Base-by-base conservation (phyloP, 2,888 invertebrate species). In the Agrenia bidenticulata region DNA sequence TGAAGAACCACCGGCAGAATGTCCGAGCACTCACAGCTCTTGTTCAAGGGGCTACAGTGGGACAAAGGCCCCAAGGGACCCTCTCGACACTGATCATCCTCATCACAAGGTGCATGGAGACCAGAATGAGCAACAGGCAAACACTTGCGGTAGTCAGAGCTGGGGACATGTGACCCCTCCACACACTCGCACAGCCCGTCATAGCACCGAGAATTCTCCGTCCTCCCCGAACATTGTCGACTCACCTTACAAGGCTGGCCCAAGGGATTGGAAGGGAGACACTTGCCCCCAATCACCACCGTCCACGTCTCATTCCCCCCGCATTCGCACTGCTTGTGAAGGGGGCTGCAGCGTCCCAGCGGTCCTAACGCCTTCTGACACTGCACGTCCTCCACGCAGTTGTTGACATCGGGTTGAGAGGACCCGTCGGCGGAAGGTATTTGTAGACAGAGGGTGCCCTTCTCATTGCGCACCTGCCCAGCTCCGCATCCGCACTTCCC, bases 221-320 rank as follows among this genome's bases (percentile, higher is more conserved):
- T 73, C 5, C 64, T 26, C n/a, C 63, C 55, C 1, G 65, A 66
- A 50, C 75, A 75, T 45, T 75, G 71, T 23, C 61, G 60, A 23
- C 73, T 69, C 39, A 70, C 73, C 55, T 71, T 73, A 55, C 75
- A 69, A n/a, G 64, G 39, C 37, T 75, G 67, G 0, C 73, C 72
- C 17, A 73, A 50, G 50, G 60, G 61, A 42, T 73, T 73, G 1
- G 64, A 64, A n/a, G 68, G 60, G 49, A 67, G 66, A 55, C 75
- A 75, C 66, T 72, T 73, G 13, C 66, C 61, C 2, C 66, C 64
- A 11, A 68, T 57, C 49, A 70, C 66, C 63, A 67, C 41, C 13
- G 24, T 13, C 24, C 32, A 24, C 2, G 24, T 55, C 39, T 9
- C 56, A 27, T 55, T 17, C 39, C 7, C 54, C 58, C 49, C 66